Conservation (phyloP, 2,797 vertebrate genomes). For the Sebastes goodei region DNA sequence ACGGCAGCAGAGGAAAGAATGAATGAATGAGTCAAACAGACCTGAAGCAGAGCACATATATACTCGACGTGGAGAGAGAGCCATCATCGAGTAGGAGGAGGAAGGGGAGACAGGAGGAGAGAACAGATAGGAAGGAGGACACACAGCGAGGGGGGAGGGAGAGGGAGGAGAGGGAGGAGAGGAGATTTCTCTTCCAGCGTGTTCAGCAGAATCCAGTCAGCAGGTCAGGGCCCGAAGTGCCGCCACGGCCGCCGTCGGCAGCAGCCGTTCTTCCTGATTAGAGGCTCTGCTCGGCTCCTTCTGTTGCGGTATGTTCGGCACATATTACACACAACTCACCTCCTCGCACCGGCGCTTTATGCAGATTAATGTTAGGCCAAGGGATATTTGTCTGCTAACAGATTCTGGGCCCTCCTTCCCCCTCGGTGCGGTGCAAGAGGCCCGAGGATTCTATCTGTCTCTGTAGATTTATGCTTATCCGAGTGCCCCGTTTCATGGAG, state of each 20-base stretch:
- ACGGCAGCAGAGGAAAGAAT: background rate
- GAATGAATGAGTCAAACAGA: background rate
- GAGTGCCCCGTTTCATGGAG: background rate
- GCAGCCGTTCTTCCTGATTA: slow-evolving; percentile 56
- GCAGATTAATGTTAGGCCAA: slow-evolving; percentile 62
- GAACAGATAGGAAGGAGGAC: slow-evolving; percentile 1
- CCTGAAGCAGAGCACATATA: background rate
- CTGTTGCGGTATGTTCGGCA: slow-evolving; percentile 60
- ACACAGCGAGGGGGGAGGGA: background rate
- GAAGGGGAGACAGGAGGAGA: background rate
- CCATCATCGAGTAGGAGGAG: background rate
- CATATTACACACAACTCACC: slow-evolving; percentile 56
- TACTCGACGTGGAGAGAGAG: background rate
- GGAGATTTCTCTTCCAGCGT: slow-evolving; percentile 35
- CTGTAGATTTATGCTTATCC: slow-evolving; percentile 39
- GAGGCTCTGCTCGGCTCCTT: slow-evolving; percentile 57
- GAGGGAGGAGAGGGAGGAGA: background rate
- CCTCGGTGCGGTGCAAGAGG: background rate
- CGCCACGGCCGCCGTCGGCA: slow-evolving; percentile 8
- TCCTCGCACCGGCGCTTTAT: slow-evolving; percentile 48
- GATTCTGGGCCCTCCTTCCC: slow-evolving; percentile 18
- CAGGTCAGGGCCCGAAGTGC: slow-evolving; percentile 49
- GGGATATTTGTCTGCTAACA: slow-evolving; percentile 63
- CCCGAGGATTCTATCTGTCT: slow-evolving; percentile 40
- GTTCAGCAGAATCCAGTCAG: slow-evolving; percentile 62